phyloP scores from a whole-genome alignment of 2,888 invertebrate species.

The Andrena chrysosceles region DNA sequence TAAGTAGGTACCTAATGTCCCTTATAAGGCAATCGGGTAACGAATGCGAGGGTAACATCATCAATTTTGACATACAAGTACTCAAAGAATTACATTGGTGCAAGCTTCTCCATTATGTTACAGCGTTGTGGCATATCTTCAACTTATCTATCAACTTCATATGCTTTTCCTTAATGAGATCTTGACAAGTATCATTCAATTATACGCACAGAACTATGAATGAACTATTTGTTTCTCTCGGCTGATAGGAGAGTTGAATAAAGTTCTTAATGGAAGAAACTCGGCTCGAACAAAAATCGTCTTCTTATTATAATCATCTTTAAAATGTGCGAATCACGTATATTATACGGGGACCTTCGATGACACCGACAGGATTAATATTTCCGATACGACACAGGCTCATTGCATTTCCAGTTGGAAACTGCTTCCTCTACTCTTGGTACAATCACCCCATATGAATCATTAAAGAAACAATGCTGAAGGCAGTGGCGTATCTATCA shows the following conservation, averaged over 20 bases:
- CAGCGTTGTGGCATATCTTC: no score
- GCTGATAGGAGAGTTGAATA: neutral
- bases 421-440: constrained; percentile 73
- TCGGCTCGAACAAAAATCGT: neutral
- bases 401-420: constrained; percentile 75
- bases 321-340: constrained; percentile 45
- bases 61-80: no score
- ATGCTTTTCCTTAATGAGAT: constrained; percentile 50
- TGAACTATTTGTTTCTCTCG: neutral
- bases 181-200: neutral
- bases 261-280: neutral
- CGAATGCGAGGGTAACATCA: no score
- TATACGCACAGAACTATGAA: no score
- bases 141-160: no score
- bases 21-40: no score
- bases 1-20: no score
- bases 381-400: constrained; percentile 71
- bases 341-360: constrained; percentile 37
- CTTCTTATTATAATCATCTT: constrained; percentile 13
- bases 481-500: constrained; percentile 77
- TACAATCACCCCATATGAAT: constrained; percentile 76
- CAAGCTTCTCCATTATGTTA: neutral
- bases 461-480: constrained; percentile 76
- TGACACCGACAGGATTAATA: constrained; percentile 68
- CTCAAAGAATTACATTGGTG: no score